These are phyloP conservation scores for Dipodomys ordii DNA, from an alignment of 2,113 vertebrate species.

Conservation along the genomic window DNA sequence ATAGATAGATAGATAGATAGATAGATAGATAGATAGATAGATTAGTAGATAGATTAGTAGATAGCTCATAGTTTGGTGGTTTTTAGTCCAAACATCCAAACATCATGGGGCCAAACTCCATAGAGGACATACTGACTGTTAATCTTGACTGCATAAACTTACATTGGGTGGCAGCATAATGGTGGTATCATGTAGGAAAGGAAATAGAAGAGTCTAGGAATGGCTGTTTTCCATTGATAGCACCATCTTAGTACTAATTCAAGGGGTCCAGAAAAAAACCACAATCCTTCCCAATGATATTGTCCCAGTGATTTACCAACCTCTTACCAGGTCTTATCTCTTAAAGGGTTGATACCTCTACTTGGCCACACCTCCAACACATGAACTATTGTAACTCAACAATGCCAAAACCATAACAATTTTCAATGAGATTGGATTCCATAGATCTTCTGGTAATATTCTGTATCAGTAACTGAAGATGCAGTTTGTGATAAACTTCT, in stretches of 20 bases:
- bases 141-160: background rate
- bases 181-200: background rate
- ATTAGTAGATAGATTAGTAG: no score
- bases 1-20: no score
- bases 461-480: background rate
- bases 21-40: no score
- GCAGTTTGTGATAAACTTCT: background rate
- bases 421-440: background rate
- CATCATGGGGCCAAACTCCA: no score
- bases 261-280: no score
- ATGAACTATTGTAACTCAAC: background rate
- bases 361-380: no score
- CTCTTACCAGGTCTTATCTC: background rate
- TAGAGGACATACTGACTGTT: no score
- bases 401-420: background rate
- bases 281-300: no score
- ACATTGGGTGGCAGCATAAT: background rate
- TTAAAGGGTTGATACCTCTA: background rate
- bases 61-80: background rate
- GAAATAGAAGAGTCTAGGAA: no score
- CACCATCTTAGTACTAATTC: background rate
- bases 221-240: background rate
- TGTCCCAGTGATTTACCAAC: no score
- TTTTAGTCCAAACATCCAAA: background rate
- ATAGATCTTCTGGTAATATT: background rate